Base-by-base conservation (phyloP, 2,888 invertebrate species). In the Ecliptopera silaceata region DNA sequence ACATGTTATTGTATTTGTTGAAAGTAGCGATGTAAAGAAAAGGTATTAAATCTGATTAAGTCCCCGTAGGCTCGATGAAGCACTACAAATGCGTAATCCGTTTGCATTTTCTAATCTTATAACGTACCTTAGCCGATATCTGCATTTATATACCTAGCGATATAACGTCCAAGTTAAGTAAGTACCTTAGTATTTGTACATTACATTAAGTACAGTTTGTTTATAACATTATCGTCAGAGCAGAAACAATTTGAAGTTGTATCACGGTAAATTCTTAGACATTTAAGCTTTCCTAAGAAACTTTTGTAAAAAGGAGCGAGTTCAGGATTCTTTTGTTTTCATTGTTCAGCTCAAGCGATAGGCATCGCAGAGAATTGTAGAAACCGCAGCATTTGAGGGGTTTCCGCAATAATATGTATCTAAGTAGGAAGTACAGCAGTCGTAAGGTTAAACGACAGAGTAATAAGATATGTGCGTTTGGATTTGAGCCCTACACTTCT, bases 361-460 rank as follows among this genome's bases (percentile, higher is more conserved):
- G 53, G 50, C 50, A 57, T 51, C 63, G 74, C 74, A 59, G 80
- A 77, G 10, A 26, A 82, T 78, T 75, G 84, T 82, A 84, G 86
- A 87, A 85, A 89, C 91, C 90, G 77, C 89, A 88, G 73, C 82
- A 77, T 74, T 91, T 84, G 78, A 82, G 68, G 65, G 91, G 91
- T 80, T 92, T 91, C 91, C 64, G 79, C 78, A 91, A 83, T 87
- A 85, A 82, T 84, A 79, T 79, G 75, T 77, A 77, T 81, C 80
- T 72, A 84, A 86, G 88, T 88, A 82, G 89, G 88, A 88, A 89
- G 82, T 82, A 79, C 63, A 70, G 82, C 86, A 86, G 83, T 85
- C 86, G 83, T 89, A 88, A 91, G 92, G 92, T 92, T 91, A 92
- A 92, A 90, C 80, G 85, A 83, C 86, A 82, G 75, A 90, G 91